These are phyloP conservation scores for Amphipoea lucens DNA, from an alignment of 2,888 invertebrate genomes.

Conservation along the genomic window DNA sequence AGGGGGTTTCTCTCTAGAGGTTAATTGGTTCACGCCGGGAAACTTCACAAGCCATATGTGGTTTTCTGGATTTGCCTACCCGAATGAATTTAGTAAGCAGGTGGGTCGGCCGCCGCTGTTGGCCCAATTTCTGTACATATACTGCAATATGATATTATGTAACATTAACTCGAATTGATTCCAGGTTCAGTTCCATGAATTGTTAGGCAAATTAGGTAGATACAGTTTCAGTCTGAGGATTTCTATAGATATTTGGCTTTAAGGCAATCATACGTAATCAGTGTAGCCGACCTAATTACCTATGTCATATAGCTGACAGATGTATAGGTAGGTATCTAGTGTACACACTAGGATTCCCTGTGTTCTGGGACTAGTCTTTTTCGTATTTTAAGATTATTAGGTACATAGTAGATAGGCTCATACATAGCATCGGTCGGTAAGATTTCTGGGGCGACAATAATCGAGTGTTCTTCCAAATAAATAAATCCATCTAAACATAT, in stretches of 20 bases:
- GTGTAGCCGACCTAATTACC: conserved; percentile 23
- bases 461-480: not conserved
- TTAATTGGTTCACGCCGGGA: conserved; percentile 81
- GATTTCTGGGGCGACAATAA: not conserved
- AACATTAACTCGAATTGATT: conserved; percentile 71
- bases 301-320: conserved; percentile 12
- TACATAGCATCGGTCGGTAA: not conserved
- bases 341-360: not conserved
- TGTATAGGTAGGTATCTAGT: conserved; percentile 1
- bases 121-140: conserved; percentile 71
- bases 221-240: conserved; percentile 31
- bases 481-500: not conserved
- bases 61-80: conserved; percentile 80
- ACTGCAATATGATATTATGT: conserved; percentile 73
- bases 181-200: conserved; percentile 61
- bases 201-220: conserved; percentile 49
- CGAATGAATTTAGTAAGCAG: conserved; percentile 74
- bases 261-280: conserved; percentile 23
- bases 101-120: conserved; percentile 62
- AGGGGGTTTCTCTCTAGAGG: conserved; percentile 73
- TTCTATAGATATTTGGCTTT: conserved; percentile 33
- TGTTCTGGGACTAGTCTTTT: not conserved
- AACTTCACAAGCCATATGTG: conserved; percentile 83
- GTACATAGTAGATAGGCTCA: not conserved
- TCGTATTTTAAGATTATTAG: not conserved